phyloP scores from a whole-genome alignment of 2,797 vertebrate genomes.

The Decapterus maruadsi region DNA sequence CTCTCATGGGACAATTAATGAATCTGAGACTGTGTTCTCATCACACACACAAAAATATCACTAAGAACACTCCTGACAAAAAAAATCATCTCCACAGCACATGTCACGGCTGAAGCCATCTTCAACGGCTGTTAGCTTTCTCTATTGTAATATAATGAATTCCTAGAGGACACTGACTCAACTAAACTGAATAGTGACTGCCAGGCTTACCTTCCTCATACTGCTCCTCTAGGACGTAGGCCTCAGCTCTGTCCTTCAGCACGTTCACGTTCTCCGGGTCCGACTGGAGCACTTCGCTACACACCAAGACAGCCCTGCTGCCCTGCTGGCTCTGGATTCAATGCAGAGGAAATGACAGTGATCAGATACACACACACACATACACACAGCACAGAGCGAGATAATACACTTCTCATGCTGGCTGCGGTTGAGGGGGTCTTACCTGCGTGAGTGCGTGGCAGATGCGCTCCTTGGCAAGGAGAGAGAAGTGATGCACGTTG shows the following conservation, averaged over 20 bases:
- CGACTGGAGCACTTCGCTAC: conserved; percentile 89
- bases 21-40: not conserved
- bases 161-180: not conserved
- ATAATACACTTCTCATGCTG: not conserved
- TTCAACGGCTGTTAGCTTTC: not conserved
- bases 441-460: conserved; percentile 96
- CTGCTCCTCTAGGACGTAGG: conserved; percentile 92
- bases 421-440: conserved; percentile 36
- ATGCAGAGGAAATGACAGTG: not conserved
- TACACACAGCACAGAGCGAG: not conserved
- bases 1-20: too few species aligned
- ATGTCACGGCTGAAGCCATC: not conserved
- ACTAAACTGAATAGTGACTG: not conserved
- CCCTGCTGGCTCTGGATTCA: conserved; percentile 87
- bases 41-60: not conserved
- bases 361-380: not conserved
- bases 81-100: not conserved
- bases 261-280: conserved; percentile 90
- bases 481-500: conserved; percentile 85
- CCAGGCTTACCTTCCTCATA: conserved; percentile 93
- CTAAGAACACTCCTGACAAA: not conserved
- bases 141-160: not conserved
- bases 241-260: conserved; percentile 94
- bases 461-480: conserved; percentile 93
- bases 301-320: conserved; percentile 88